Evolutionary conservation across 2,888 invertebrate genomes (phyloP).

Genomic region (Tribolium freemani): DNA sequence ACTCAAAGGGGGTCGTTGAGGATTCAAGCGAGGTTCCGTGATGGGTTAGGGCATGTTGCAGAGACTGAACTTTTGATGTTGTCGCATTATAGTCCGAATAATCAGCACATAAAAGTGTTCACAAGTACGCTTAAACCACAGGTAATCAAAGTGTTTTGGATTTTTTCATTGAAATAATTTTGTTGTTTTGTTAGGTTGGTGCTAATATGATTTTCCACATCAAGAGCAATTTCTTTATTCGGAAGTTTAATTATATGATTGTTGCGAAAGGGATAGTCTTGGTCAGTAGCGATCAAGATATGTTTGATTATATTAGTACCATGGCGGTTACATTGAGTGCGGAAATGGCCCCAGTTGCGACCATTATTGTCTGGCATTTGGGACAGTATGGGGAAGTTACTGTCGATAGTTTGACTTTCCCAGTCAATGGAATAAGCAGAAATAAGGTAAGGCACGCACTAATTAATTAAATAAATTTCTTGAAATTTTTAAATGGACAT

Average conservation of each 20-base stretch:
- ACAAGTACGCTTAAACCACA: constrained; percentile 87
- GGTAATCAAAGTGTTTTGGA: constrained; percentile 36
- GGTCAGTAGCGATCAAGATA: constrained; percentile 86
- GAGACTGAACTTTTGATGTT: constrained; percentile 79
- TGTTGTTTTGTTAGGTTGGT: constrained; percentile 76
- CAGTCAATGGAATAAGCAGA: constrained; percentile 93
- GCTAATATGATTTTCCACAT: constrained; percentile 96
- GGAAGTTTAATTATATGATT: constrained; percentile 90
- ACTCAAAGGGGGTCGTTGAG: constrained; percentile 56
- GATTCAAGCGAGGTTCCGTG: constrained; percentile 78
- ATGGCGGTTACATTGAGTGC: constrained; percentile 87
- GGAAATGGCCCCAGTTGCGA: constrained; percentile 94
- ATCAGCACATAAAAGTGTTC: constrained; percentile 87
- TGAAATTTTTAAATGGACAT: too few relatives aligned
- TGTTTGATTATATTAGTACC: constrained; percentile 83
- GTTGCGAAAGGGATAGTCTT: constrained; percentile 94
- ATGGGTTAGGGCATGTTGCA: constrained; percentile 78
- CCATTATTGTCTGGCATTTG: constrained; percentile 90
- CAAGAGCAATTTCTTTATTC: constrained; percentile 90
- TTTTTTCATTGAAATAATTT: background rate
- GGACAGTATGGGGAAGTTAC: constrained; percentile 87
- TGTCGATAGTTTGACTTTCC: constrained; percentile 95
- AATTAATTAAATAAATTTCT: background rate
- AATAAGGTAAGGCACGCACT: constrained; percentile 77
- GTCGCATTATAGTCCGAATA: constrained; percentile 84